phyloP scores from a whole-genome alignment of 2,797 vertebrate species.

The Gymnocypris eckloni region DNA sequence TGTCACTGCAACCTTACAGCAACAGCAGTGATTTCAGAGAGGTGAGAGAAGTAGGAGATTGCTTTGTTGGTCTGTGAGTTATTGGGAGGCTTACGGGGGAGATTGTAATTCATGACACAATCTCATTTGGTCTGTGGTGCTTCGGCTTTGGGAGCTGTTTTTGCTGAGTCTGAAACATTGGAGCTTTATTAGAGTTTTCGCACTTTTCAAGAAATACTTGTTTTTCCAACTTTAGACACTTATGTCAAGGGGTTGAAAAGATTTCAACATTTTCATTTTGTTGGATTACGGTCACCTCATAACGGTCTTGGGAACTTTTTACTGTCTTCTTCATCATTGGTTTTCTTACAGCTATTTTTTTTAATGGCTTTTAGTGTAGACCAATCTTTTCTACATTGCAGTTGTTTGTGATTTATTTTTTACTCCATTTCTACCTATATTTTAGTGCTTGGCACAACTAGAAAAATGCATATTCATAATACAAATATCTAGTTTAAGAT shows the following conservation, averaged over 20 bases:
- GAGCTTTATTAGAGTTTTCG: neutral
- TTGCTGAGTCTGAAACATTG: neutral
- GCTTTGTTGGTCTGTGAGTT: conserved; percentile 8
- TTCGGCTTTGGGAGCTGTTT: neutral
- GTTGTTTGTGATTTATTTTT: neutral
- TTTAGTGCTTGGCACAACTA: neutral
- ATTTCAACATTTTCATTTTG: neutral
- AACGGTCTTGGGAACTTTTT: neutral
- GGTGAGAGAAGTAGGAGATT: neutral
- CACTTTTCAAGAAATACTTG: neutral
- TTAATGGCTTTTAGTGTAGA: neutral
- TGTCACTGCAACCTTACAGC: conserved; percentile 4
- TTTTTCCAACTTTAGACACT: neutral
- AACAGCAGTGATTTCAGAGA: conserved; percentile 1
- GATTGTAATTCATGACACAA: neutral
- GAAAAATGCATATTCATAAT: neutral
- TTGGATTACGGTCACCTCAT: neutral
- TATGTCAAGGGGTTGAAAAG: neutral
- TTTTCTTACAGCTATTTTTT: neutral
- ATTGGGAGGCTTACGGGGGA: conserved; percentile 15
- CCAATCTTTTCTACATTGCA: neutral
- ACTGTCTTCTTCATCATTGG: neutral
- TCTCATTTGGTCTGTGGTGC: conserved; percentile 3
- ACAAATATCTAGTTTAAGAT: no score
- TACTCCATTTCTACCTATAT: neutral